Base-by-base conservation (phyloP, 2,113 vertebrate species). In the Apteryx owenii region DNA sequence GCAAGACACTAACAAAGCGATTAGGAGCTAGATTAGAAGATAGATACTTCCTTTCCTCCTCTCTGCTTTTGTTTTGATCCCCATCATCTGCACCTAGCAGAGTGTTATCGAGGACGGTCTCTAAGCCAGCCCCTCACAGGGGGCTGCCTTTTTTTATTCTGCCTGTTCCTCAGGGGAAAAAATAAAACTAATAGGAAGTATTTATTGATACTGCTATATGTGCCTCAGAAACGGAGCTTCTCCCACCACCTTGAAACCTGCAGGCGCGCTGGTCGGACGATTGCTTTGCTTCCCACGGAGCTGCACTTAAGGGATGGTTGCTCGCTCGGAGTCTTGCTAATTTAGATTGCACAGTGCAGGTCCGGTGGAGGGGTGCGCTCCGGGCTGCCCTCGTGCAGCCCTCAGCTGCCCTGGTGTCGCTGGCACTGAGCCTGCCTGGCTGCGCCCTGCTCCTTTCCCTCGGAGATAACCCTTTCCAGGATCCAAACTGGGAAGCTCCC, bases 351-450 rank as follows among this genome's bases (percentile, higher is more conserved):
- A 28, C 42, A 19, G 40, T 7, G 50, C 40, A 64, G 33, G 54
- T 66, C 44, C 0, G 0, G 48, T 22, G 0, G 0, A 65, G 64
- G 48, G 15, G 9, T 8, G 26, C 0, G 2, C 23, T 0, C 0
- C 29, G 46, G 61, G 13, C n/a, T 60, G 44, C 48, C 42, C 21
- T 29, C 62, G 46, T 54, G 75, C 36, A 72, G 36, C 13, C 15
- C 22, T 29, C 40, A 44, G 53, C 54, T 86, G 62, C 54, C 36
- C 54, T 66, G 68, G 31, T 16, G 15, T 44, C 76, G 62, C 64
- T 22, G 38, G 54, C 60, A 80, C 18, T 6, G 14, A 36, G 46
- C 5, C 16, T 42, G 42, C 69, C 62, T 29, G 62, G 19, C 25
- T 50, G 44, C 18, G 22, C 8, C 44, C 31, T 53, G 73, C 38